These are phyloP conservation scores for Selene dorsalis DNA, from an alignment of 2,797 vertebrate species.

Conservation along the genomic window DNA sequence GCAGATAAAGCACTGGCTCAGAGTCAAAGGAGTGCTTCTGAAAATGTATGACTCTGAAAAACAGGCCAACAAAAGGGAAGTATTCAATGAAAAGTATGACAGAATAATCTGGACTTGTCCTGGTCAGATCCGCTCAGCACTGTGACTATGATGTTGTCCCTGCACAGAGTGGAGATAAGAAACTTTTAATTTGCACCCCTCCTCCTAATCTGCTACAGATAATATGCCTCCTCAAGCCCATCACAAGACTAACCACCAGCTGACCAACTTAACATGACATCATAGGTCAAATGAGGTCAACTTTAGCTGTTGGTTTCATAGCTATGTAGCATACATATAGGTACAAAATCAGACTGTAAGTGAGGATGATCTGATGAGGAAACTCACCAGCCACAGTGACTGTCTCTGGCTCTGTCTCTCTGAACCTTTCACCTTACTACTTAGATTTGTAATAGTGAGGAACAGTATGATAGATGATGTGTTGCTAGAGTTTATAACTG, in stretches of 20 bases:
- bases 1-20: not conserved
- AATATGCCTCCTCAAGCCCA: slow-evolving; percentile 6
- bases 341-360: no score
- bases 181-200: slow-evolving; percentile 35
- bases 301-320: not conserved
- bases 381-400: no score
- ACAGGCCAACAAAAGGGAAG: not conserved
- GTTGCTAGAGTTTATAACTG: no score
- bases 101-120: not conserved
- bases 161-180: slow-evolving; percentile 19
- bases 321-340: not conserved
- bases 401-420: no score
- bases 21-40: not conserved
- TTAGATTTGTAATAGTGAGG: no score
- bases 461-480: no score
- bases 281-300: not conserved
- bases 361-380: no score
- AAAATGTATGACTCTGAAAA: not conserved
- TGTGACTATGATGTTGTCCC: slow-evolving; percentile 9
- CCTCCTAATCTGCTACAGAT: slow-evolving; percentile 21
- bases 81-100: not conserved
- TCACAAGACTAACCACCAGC: slow-evolving; percentile 2
- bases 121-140: not conserved
- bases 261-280: not conserved
- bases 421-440: no score